Conservation (phyloP, 2,888 invertebrate species). For the Chymomyza amoena region DNA sequence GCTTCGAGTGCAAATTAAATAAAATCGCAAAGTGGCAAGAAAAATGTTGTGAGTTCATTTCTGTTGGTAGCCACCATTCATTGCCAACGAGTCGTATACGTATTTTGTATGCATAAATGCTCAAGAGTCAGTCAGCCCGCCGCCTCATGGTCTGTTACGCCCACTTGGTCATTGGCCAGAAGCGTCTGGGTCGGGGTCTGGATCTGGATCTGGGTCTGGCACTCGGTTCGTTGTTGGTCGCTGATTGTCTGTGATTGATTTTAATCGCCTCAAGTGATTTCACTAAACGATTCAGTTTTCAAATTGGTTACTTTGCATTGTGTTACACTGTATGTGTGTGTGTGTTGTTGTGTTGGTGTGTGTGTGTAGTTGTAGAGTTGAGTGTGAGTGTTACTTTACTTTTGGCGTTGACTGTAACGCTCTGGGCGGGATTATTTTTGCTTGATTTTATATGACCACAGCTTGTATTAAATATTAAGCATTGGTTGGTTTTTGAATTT, state of each 20-base stretch:
- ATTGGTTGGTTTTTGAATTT: neutral
- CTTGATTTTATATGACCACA: conserved; percentile 26
- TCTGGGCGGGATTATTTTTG: conserved; percentile 42
- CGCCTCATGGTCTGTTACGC: no score
- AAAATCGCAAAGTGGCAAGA: conserved; percentile 56
- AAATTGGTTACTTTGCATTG: conserved; percentile 68
- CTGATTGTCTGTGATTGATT: conserved; percentile 73
- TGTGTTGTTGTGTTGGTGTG: conserved; percentile 4
- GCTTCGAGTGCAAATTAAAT: conserved; percentile 67
- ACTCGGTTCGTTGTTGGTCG: conserved; percentile 32
- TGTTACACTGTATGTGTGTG: conserved; percentile 20
- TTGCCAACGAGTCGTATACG: neutral
- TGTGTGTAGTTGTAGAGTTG: conserved; percentile 7
- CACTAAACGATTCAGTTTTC: conserved; percentile 65
- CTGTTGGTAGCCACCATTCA: neutral
- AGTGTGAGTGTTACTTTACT: conserved; percentile 30
- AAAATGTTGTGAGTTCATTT: conserved; percentile 35
- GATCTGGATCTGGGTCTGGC: neutral
- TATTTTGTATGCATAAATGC: conserved; percentile 6
- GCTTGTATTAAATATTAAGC: conserved; percentile 23
- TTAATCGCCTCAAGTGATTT: conserved; percentile 73
- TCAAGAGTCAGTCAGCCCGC: conserved; percentile 18
- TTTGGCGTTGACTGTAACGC: conserved; percentile 47
- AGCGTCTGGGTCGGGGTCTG: neutral
- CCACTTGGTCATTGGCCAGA: neutral